Evolutionary conservation across 2,888 invertebrate species (phyloP).

Genomic region (Heliconius ethilla): DNA sequence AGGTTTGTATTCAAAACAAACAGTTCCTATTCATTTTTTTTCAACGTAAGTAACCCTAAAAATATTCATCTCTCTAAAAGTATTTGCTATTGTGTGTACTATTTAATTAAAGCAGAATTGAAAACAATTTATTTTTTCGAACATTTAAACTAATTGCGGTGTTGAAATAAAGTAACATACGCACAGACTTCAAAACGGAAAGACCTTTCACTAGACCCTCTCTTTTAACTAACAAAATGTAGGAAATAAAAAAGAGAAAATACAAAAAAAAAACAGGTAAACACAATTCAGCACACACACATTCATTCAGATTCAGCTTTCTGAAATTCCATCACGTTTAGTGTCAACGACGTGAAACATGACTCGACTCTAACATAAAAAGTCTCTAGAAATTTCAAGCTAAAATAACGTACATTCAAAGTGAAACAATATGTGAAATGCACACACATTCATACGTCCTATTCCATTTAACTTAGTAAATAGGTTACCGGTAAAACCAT

Average conservation of each 20-base stretch:
- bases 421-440: constrained; percentile 30
- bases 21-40: not conserved
- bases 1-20: not conserved
- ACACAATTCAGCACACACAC: not conserved
- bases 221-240: not conserved
- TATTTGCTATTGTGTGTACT: not conserved
- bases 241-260: not conserved
- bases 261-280: not conserved
- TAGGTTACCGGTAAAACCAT: constrained; percentile 23
- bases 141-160: no score
- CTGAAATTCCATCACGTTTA: constrained; percentile 7
- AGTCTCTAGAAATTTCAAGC: constrained; percentile 18
- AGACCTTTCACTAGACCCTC: not conserved
- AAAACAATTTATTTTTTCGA: not conserved
- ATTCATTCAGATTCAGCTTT: not conserved
- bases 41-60: not conserved
- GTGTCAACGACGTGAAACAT: constrained; percentile 28
- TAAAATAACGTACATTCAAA: constrained; percentile 31
- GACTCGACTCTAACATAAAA: constrained; percentile 3
- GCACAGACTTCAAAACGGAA: not conserved
- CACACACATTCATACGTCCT: constrained; percentile 20
- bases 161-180: not conserved
- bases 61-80: not conserved
- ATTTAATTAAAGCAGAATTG: not conserved
- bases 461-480: constrained; percentile 30